Evolutionary conservation across 2,888 invertebrate genomes (phyloP).

Genomic region (Oxyteleia sp.): DNA sequence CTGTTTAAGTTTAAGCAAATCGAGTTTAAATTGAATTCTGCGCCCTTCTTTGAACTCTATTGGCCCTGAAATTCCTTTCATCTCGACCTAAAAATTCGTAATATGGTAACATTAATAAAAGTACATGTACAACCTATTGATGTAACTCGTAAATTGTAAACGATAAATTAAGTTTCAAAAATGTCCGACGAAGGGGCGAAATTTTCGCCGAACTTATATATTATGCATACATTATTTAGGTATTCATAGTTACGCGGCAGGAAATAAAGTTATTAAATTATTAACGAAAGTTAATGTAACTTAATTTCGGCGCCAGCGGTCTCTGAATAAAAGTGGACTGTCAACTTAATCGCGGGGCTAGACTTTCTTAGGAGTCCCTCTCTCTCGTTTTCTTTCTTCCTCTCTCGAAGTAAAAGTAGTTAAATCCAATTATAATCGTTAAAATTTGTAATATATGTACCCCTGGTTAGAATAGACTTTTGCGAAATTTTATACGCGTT

Average conservation of each 20-base stretch:
- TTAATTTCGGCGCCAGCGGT: constrained; percentile 31
- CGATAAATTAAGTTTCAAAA: constrained; percentile 62
- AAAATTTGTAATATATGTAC: constrained; percentile 53
- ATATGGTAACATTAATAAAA: constrained; percentile 45
- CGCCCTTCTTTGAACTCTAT: constrained; percentile 94
- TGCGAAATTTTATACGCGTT: constrained; percentile 31
- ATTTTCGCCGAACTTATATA: constrained; percentile 46
- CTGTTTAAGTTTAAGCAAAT: constrained; percentile 92
- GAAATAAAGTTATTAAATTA: constrained; percentile 69
- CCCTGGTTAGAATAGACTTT: constrained; percentile 21
- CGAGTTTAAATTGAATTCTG: constrained; percentile 92
- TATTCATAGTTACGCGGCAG: constrained; percentile 47
- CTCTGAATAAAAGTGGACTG: constrained; percentile 58
- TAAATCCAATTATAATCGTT: constrained; percentile 62
- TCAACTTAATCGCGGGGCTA: constrained; percentile 46
- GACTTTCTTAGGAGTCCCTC: constrained; percentile 50
- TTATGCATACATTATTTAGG: constrained; percentile 63
- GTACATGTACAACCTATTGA: constrained; percentile 40
- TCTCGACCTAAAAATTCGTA: constrained; percentile 90
- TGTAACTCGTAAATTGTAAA: constrained; percentile 22
- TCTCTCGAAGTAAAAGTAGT: constrained; percentile 48
- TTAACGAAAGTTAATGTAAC: constrained; percentile 69
- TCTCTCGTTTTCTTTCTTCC: too few relatives aligned
- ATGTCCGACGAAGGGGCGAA: constrained; percentile 32
- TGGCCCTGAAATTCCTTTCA: constrained; percentile 93